phyloP scores from a whole-genome alignment of 2,797 vertebrate genomes.

The Acrossocheilus fasciatus region DNA sequence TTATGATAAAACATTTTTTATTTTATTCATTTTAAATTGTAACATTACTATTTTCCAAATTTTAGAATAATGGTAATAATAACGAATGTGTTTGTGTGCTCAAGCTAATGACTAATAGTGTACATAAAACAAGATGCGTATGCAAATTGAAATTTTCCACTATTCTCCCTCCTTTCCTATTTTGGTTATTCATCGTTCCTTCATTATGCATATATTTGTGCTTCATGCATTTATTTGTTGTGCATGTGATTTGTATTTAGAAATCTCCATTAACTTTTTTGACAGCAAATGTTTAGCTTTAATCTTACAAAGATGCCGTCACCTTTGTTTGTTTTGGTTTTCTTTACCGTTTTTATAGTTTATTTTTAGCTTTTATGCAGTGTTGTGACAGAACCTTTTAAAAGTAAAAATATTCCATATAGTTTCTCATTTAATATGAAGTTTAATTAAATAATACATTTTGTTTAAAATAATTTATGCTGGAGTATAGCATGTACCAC shows the following conservation, averaged over 20 bases:
- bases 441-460: not conserved
- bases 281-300: not conserved
- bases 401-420: not conserved
- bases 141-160: not conserved
- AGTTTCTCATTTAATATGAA: not conserved
- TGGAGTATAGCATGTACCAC: not conserved
- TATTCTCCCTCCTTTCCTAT: not conserved
- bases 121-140: not conserved
- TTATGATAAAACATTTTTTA: not conserved
- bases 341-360: not conserved
- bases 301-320: not conserved
- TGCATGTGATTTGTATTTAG: slow-evolving; percentile 2
- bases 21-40: not conserved
- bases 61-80: not conserved
- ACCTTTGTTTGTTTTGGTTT: not conserved
- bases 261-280: not conserved
- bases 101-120: not conserved
- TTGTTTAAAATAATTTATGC: not conserved
- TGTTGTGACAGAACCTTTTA: not conserved
- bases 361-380: not conserved
- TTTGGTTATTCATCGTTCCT: not conserved
- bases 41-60: not conserved
- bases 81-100: not conserved
- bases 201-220: not conserved
- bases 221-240: not conserved